These are phyloP conservation scores for Spilogale gracilis DNA, from an alignment of 2,113 vertebrate species.

Conservation along the genomic window DNA sequence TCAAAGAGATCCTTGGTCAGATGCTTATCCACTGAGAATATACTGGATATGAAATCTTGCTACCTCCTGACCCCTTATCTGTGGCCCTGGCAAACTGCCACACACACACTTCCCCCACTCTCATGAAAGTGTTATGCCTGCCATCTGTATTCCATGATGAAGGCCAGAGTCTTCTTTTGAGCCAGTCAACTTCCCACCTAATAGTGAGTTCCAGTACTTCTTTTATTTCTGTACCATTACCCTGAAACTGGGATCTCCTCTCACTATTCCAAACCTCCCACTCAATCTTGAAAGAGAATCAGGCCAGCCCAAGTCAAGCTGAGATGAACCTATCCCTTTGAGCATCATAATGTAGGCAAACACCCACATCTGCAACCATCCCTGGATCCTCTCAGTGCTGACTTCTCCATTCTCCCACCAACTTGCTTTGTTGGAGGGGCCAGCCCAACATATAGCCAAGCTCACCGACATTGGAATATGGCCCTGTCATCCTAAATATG, in stretches of 20 bases:
- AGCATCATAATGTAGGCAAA: neutral
- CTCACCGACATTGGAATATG: neutral
- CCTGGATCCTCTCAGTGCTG: neutral
- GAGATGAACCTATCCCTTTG: neutral
- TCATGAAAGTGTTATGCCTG: rapidly evolving
- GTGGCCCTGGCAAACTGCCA: neutral
- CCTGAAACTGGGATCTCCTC: neutral
- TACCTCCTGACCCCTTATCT: neutral
- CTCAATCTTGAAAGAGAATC: neutral
- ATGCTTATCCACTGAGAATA: neutral
- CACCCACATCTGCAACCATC: neutral
- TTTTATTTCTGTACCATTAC: neutral
- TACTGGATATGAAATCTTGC: neutral
- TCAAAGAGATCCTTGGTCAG: neutral
- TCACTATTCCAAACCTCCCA: neutral
- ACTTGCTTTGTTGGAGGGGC: neutral
- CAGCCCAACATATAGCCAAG: neutral
- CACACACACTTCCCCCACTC: neutral
- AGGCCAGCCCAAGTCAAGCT: neutral
- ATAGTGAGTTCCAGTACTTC: neutral
- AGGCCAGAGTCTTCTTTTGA: neutral
- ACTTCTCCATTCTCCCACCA: neutral
- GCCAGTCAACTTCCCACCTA: neutral
- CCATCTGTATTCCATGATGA: neutral
- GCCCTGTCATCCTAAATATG: neutral